Conservation (phyloP, 2,113 vertebrate genomes). For the Bothrops jararaca region DNA sequence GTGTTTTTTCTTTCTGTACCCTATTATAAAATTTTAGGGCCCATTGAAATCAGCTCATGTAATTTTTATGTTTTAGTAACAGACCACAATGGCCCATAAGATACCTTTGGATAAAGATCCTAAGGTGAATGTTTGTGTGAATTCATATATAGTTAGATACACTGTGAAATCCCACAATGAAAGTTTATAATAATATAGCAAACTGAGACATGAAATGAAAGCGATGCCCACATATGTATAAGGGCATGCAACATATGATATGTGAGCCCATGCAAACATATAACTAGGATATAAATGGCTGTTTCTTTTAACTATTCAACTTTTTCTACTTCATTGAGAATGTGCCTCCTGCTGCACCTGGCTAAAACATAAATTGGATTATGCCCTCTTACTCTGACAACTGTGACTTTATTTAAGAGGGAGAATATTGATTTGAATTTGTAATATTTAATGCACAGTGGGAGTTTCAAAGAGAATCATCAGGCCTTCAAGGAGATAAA, state of each 20-base stretch:
- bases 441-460: slow-evolving; percentile 51
- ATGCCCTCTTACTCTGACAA: slow-evolving; percentile 29
- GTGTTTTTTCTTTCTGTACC: not conserved
- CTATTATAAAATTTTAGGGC: not conserved
- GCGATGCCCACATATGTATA: slow-evolving; percentile 8
- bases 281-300: not conserved
- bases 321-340: slow-evolving; percentile 51
- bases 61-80: not conserved
- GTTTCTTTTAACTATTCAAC: slow-evolving; percentile 11
- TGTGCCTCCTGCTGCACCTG: slow-evolving; percentile 35
- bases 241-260: not conserved
- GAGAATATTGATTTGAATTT: slow-evolving; percentile 61
- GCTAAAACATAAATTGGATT: slow-evolving; percentile 40
- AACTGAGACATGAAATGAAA: not conserved
- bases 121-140: not conserved
- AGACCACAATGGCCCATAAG: not conserved
- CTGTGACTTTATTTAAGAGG: slow-evolving; percentile 41
- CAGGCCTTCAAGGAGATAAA: slow-evolving; percentile 49
- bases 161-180: not conserved
- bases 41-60: not conserved
- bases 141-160: not conserved
- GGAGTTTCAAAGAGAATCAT: slow-evolving; percentile 46
- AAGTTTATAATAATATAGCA: not conserved
- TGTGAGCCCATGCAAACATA: not conserved
- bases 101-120: not conserved